These are phyloP conservation scores for Uromys caudimaculatus DNA, from an alignment of 2,797 vertebrate species.

Conservation along the genomic window DNA sequence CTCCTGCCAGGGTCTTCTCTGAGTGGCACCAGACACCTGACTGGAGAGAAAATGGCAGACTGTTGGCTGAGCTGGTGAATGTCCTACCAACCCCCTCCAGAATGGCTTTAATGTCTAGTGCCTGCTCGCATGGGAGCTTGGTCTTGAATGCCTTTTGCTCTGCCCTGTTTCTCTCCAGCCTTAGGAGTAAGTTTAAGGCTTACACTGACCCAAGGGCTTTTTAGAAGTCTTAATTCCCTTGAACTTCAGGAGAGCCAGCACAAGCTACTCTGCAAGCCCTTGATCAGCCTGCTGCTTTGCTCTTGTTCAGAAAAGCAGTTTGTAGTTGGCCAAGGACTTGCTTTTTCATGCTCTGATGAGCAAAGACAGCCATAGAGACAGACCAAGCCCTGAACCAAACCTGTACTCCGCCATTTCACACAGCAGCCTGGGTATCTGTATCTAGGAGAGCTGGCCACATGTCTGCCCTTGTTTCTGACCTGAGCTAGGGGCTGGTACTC, in stretches of 20 bases:
- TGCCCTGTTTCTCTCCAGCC: constrained; percentile 80
- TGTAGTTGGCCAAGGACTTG: constrained; percentile 48
- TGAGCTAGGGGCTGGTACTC: constrained; percentile 44
- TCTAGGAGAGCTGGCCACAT: constrained; percentile 53
- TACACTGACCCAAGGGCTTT: constrained; percentile 50
- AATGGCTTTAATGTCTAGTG: constrained; percentile 73
- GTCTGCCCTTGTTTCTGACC: constrained; percentile 17
- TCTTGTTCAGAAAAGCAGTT: constrained; percentile 35
- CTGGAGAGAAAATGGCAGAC: constrained; percentile 71
- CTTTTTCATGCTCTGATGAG: constrained; percentile 57
- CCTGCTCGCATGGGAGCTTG: constrained; percentile 73
- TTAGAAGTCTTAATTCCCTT: constrained; percentile 63
- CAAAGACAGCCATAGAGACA: constrained; percentile 58
- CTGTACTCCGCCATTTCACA: constrained; percentile 89
- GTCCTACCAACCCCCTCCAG: constrained; percentile 66
- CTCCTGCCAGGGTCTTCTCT: constrained; percentile 50
- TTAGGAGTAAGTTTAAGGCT: constrained; percentile 73
- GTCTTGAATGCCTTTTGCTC: constrained; percentile 79
- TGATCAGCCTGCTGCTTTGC: constrained; percentile 60
- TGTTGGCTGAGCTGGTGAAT: constrained; percentile 74
- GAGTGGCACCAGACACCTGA: constrained; percentile 47
- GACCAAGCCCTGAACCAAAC: constrained; percentile 83
- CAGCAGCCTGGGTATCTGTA: constrained; percentile 78
- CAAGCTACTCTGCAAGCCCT: constrained; percentile 43
- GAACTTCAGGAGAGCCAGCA: constrained; percentile 55